phyloP scores from a whole-genome alignment of 2,888 invertebrate species.

The Patella caerulea region DNA sequence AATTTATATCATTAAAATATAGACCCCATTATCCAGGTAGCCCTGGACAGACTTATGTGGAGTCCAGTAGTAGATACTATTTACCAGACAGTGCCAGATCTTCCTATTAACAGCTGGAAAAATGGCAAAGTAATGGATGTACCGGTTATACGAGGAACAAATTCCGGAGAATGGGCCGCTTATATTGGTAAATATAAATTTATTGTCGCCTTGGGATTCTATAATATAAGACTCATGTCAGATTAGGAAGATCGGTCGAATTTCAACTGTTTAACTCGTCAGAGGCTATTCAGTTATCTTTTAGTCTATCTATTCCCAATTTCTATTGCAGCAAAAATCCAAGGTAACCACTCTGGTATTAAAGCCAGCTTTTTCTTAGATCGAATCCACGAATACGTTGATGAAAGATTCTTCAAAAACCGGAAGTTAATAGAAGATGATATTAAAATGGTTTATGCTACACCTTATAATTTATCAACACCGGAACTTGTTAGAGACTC shows the following conservation, averaged over 20 bases:
- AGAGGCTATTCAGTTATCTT: no score
- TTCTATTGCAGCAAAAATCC: not conserved
- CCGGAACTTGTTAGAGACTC: not conserved
- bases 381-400: not conserved
- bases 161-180: not conserved
- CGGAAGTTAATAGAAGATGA: not conserved
- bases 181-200: not conserved
- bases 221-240: no score
- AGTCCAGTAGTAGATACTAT: not conserved
- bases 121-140: slow-evolving; percentile 1
- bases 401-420: not conserved
- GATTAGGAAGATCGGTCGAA: no score
- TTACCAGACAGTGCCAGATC: not conserved
- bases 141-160: not conserved
- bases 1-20: no score
- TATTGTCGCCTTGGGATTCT: no score
- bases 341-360: not conserved
- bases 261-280: no score
- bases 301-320: no score
- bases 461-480: slow-evolving; percentile 3
- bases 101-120: not conserved
- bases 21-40: not conserved
- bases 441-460: slow-evolving; percentile 7
- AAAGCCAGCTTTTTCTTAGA: not conserved
- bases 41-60: not conserved